Evolutionary conservation across 2,888 invertebrate species (phyloP).

Genomic region (Mesorhabditis belari): DNA sequence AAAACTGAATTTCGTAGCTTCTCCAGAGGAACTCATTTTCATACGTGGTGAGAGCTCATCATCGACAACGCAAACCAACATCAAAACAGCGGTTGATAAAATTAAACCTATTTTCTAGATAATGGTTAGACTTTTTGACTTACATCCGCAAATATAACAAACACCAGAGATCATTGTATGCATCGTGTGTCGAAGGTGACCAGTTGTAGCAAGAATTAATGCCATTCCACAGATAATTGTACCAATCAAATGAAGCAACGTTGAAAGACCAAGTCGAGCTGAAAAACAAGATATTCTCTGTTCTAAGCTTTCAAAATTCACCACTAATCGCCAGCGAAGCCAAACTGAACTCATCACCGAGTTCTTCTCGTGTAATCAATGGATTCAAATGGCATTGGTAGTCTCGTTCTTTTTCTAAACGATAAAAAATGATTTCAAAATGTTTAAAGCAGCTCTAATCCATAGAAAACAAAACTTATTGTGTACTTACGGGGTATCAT

Average conservation of each 20-base stretch:
- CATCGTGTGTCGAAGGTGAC: slow-evolving; percentile 33
- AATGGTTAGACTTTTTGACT: slow-evolving; percentile 2
- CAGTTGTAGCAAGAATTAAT: slow-evolving; percentile 37
- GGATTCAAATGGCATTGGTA: slow-evolving; percentile 45
- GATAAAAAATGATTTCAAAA: neutral
- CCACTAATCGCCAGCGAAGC: slow-evolving; percentile 43
- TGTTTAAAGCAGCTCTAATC: no score
- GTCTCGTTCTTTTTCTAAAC: slow-evolving; percentile 21
- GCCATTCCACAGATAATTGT: slow-evolving; percentile 39
- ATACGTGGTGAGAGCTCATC: slow-evolving; percentile 50
- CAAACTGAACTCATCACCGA: slow-evolving; percentile 41
- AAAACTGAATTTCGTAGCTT: slow-evolving; percentile 46
- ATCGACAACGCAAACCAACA: slow-evolving; percentile 52
- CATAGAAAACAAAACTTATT: no score
- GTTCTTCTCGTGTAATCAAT: slow-evolving; percentile 39
- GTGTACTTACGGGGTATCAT: no score
- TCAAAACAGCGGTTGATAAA: slow-evolving; percentile 42
- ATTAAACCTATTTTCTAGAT: slow-evolving; percentile 24
- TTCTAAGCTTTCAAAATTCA: slow-evolving; percentile 11
- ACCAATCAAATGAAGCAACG: slow-evolving; percentile 44
- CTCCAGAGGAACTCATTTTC: slow-evolving; percentile 49
- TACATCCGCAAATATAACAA: slow-evolving; percentile 47
- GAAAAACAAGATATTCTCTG: slow-evolving; percentile 8
- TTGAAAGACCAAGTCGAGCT: slow-evolving; percentile 44
- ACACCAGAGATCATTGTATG: slow-evolving; percentile 45